Percentiles rank a stretch among this genome's conserved stretches.
These are phyloP conservation scores for Eospalax fontanierii DNA, from an alignment of 2,797 vertebrate genomes.

Conservation along the genomic window DNA sequence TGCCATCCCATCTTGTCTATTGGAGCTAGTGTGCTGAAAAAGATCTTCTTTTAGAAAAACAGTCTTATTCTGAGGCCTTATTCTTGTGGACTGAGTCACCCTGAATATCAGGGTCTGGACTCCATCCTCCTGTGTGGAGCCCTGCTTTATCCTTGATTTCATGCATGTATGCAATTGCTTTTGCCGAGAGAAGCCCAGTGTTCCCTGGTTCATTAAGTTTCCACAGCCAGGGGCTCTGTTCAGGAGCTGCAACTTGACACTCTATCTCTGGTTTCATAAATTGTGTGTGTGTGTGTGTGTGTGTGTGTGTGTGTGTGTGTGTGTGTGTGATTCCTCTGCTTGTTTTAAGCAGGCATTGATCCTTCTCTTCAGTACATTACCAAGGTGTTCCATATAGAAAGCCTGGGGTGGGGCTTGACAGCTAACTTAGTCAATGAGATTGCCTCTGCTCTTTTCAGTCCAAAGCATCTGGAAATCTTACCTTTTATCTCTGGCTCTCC, in stretches of 20 bases:
- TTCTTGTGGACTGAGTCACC: no score
- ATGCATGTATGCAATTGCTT: not conserved
- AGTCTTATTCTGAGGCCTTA: no score
- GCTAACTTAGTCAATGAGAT: not conserved
- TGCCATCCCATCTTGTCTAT: not conserved
- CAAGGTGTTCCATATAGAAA: not conserved
- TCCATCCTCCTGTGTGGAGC: accelerated
- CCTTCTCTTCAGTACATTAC: not conserved
- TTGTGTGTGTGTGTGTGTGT: not conserved
- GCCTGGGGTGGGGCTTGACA: not conserved
- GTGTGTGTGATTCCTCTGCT: not conserved
- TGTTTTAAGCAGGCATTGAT: not conserved
- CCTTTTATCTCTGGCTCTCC: not conserved
- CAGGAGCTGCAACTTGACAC: not conserved
- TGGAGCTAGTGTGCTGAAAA: not conserved
- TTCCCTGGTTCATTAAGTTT: not conserved
- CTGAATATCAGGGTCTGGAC: not conserved
- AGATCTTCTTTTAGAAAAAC: not conserved
- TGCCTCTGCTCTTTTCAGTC: not conserved
- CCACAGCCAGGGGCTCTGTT: not conserved
- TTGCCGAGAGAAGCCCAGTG: not conserved
- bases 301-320: no score
- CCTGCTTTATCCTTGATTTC: not conserved
- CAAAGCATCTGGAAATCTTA: not conserved
- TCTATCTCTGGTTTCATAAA: not conserved